A percentile compares a stretch with the other conserved stretches of the same genome.
Conservation (phyloP, 2,113 vertebrate genomes). For the Crotalus tigris region DNA sequence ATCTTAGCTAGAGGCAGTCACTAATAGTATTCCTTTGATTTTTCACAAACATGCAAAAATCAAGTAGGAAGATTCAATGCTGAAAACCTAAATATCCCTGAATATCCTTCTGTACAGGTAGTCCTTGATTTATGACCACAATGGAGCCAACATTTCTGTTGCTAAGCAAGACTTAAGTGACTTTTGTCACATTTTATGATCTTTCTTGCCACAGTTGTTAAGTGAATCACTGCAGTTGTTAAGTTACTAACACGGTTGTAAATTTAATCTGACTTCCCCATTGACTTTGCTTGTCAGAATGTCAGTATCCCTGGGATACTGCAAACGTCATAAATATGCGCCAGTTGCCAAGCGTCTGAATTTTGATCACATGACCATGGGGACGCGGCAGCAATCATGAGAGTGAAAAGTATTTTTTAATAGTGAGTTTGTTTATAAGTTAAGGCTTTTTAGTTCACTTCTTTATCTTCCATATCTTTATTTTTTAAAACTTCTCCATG, state of each 20-base stretch:
- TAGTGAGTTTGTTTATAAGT: neutral
- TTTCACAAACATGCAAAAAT: neutral
- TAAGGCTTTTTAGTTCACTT: neutral
- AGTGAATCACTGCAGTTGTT: neutral
- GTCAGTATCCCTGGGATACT: neutral
- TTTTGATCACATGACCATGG: too few species aligned
- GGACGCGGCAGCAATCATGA: too few species aligned
- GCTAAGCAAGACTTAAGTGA: neutral
- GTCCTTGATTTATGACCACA: neutral
- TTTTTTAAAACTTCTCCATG: neutral
- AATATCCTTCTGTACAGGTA: rapidly evolving
- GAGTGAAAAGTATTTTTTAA: neutral
- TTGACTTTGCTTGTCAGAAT: neutral
- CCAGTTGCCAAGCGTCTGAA: neutral
- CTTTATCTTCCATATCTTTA: neutral
- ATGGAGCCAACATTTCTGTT: neutral
- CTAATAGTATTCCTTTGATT: neutral
- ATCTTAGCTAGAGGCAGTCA: neutral
- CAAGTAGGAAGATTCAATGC: neutral
- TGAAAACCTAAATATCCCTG: neutral
- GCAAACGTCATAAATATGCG: neutral
- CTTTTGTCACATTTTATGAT: neutral
- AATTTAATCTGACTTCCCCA: neutral
- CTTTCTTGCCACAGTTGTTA: neutral
- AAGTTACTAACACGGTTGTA: neutral